Conservation (phyloP, 1,140 invertebrate species). For the Drosophila sp. region DNA sequence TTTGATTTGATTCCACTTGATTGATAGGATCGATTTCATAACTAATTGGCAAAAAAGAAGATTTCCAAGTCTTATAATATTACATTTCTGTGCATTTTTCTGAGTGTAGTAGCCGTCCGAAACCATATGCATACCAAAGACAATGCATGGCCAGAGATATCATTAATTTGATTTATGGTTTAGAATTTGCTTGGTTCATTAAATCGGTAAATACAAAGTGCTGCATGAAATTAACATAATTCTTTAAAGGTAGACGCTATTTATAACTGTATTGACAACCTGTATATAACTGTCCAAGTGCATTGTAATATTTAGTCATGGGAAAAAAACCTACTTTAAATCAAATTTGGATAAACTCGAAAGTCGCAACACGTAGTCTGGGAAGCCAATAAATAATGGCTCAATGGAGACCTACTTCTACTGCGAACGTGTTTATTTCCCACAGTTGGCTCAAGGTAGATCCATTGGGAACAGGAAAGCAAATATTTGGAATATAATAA, state of each 20-base stretch:
- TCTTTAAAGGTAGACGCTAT: conserved; percentile 2
- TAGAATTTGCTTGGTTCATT: conserved; percentile 36
- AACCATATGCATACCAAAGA: conserved; percentile 8
- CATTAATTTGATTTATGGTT: conserved; percentile 51
- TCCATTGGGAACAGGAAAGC: background rate
- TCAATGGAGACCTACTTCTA: background rate
- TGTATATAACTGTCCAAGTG: conserved; percentile 5
- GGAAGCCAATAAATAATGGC: background rate
- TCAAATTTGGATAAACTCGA: background rate
- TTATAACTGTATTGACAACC: conserved; percentile 6
- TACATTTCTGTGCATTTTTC: background rate
- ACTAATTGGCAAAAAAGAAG: no score
- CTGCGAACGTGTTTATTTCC: background rate
- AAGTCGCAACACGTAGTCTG: background rate
- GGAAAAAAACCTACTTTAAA: conserved; percentile 10
- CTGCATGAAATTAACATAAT: conserved; percentile 3
- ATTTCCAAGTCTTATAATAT: background rate
- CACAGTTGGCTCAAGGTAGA: background rate
- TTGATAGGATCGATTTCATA: no score
- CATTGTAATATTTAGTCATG: conserved; percentile 5
- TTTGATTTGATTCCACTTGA: no score
- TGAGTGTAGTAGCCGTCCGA: background rate
- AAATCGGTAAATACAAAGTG: conserved; percentile 27
- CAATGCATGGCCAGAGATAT: conserved; percentile 24
- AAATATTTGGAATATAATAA: no score